A percentile compares a stretch with the other conserved stretches of the same genome.
Conservation (phyloP, 2,797 vertebrate genomes). For the Acridotheres tristis region DNA sequence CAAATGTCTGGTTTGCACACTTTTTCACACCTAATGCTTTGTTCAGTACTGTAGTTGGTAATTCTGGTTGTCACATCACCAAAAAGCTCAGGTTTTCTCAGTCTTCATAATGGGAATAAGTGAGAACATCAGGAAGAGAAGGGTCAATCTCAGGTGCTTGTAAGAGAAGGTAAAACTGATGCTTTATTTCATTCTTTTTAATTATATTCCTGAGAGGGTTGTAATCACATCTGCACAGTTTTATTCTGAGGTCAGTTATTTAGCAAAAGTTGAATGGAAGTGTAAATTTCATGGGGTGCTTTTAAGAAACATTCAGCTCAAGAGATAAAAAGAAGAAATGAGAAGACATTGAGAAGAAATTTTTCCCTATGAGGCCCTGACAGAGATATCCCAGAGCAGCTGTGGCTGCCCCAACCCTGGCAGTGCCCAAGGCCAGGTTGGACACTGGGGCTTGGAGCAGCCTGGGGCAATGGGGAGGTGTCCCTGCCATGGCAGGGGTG, state of each 20-base stretch:
- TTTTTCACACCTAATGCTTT: not conserved
- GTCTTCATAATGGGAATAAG: not conserved
- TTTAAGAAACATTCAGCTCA: not conserved
- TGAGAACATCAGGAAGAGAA: not conserved
- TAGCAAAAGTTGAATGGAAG: not conserved
- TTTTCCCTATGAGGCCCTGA: not conserved
- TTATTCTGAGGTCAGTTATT: not conserved
- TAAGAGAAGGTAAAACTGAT: not conserved
- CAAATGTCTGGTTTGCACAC: not conserved
- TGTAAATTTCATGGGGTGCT: not conserved
- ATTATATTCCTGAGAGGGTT: not conserved
- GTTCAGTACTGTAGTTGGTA: not conserved
- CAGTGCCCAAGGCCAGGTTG: not conserved
- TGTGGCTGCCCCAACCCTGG: not conserved
- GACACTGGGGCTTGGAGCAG: not conserved
- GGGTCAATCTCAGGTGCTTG: not conserved
- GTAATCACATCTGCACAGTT: not conserved
- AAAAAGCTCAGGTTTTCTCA: not conserved
- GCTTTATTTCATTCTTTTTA: not conserved
- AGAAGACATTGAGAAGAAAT: not conserved
- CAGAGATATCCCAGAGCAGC: not conserved
- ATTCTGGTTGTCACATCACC: not conserved
- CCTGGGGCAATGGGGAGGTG: not conserved
- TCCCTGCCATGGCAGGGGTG: not conserved
- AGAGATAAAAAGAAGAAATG: not conserved